A percentile compares a stretch with the other conserved stretches of the same genome.
Conservation (phyloP, 2,888 invertebrate species). For the Ferrisia virgata region DNA sequence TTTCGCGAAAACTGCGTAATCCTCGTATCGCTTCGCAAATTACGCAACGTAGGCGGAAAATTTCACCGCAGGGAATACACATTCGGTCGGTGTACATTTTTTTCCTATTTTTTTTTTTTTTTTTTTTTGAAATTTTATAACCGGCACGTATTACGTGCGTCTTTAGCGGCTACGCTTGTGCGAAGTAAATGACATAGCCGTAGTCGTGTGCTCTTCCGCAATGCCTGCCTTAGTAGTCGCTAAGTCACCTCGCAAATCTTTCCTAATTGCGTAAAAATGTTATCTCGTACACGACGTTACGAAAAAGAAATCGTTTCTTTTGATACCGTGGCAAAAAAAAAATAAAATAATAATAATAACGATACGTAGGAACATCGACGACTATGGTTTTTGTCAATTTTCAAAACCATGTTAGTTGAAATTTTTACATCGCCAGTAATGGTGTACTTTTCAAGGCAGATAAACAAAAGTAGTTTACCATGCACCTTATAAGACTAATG, state of each 20-base stretch:
- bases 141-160: not conserved
- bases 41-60: not conserved
- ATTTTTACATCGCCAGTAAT: too few species aligned
- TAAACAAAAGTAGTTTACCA: too few species aligned
- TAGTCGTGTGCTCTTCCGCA: not conserved
- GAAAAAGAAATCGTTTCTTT: not conserved
- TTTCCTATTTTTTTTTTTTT: too few species aligned
- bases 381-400: too few species aligned
- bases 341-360: too few species aligned
- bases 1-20: not conserved
- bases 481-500: too few species aligned
- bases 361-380: too few species aligned
- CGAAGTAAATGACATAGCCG: not conserved
- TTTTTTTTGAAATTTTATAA: not conserved
- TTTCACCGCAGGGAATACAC: not conserved
- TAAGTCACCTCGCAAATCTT: not conserved
- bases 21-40: not conserved
- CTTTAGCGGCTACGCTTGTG: too few species aligned
- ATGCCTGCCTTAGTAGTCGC: too few species aligned
- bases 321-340: not conserved
- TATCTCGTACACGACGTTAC: not conserved
- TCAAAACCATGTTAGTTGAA: too few species aligned
- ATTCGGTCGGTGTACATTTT: not conserved
- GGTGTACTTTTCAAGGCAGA: too few species aligned
- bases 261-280: not conserved